Evolutionary conservation across 2,888 invertebrate genomes (phyloP).

Genomic region (Hylaea fasciaria): DNA sequence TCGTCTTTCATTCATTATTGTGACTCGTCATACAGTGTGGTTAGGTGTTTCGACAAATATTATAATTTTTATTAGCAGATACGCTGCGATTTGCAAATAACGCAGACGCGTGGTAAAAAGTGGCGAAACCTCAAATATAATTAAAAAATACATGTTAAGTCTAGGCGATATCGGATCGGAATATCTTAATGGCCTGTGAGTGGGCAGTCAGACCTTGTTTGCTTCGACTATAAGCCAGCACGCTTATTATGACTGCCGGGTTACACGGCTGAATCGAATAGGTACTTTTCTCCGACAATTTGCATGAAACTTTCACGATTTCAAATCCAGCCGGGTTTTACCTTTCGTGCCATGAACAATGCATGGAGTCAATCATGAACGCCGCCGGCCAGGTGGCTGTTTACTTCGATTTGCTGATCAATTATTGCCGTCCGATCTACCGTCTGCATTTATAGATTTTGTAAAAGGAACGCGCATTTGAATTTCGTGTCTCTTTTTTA

Average conservation of each 20-base stretch:
- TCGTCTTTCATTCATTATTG: no score
- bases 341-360: constrained; percentile 69
- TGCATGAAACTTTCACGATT: constrained; percentile 36
- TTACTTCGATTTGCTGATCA: constrained; percentile 74
- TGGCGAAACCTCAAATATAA: constrained; percentile 43
- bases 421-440: constrained; percentile 63
- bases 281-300: constrained; percentile 35
- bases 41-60: no score
- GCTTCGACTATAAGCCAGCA: constrained; percentile 53
- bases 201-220: constrained; percentile 73
- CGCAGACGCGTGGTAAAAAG: constrained; percentile 47
- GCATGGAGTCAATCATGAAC: constrained; percentile 75
- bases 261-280: constrained; percentile 50
- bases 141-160: constrained; percentile 64
- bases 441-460: constrained; percentile 44
- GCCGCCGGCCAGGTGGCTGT: constrained; percentile 66
- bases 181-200: constrained; percentile 76
- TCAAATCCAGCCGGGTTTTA: constrained; percentile 51
- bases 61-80: constrained; percentile 46
- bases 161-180: constrained; percentile 60
- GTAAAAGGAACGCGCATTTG: constrained; percentile 24
- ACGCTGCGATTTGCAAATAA: constrained; percentile 44
- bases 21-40: no score
- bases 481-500: constrained; percentile 15
- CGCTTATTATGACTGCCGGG: constrained; percentile 60